A percentile compares a stretch with the other conserved stretches of the same genome.
These are phyloP conservation scores for Tyrophagus putrescentiae DNA, from an alignment of 1,140 invertebrate species.

Conservation along the genomic window DNA sequence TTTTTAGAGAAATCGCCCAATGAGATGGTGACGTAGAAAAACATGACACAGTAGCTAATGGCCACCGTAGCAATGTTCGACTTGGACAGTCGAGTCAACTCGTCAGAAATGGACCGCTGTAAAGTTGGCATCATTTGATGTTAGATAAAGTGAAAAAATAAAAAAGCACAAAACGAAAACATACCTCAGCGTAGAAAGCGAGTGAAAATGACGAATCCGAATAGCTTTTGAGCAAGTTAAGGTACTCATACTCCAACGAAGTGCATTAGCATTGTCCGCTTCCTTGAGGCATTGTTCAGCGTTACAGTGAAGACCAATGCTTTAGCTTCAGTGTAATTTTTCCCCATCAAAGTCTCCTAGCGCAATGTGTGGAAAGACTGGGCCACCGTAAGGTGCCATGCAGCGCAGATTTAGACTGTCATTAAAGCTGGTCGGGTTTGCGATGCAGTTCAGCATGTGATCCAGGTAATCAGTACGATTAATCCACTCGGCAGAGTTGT, in stretches of 20 bases:
- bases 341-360: conserved; percentile 72
- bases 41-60: conserved; percentile 93
- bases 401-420: conserved; percentile 42
- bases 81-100: conserved; percentile 71
- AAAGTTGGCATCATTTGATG: no score
- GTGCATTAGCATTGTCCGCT: conserved; percentile 48
- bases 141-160: no score
- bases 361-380: conserved; percentile 72
- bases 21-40: conserved; percentile 82
- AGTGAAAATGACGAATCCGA: conserved; percentile 64
- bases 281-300: conserved; percentile 76
- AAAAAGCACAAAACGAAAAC: conserved; percentile 11
- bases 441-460: conserved; percentile 48
- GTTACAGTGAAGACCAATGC: conserved; percentile 76
- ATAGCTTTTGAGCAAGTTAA: conserved; percentile 72
- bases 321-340: conserved; percentile 56
- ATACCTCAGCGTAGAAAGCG: conserved; percentile 65
- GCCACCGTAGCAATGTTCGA: conserved; percentile 82
- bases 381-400: conserved; percentile 71
- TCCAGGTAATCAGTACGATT: conserved; percentile 50
- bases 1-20: conserved; percentile 66
- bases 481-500: conserved; percentile 38
- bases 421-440: conserved; percentile 50
- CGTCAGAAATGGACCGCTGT: conserved; percentile 79
- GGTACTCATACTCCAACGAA: conserved; percentile 73